Percentiles rank a stretch among this genome's conserved stretches.
phyloP scores from a whole-genome alignment of 2,113 vertebrate genomes.

The Proteles cristata region DNA sequence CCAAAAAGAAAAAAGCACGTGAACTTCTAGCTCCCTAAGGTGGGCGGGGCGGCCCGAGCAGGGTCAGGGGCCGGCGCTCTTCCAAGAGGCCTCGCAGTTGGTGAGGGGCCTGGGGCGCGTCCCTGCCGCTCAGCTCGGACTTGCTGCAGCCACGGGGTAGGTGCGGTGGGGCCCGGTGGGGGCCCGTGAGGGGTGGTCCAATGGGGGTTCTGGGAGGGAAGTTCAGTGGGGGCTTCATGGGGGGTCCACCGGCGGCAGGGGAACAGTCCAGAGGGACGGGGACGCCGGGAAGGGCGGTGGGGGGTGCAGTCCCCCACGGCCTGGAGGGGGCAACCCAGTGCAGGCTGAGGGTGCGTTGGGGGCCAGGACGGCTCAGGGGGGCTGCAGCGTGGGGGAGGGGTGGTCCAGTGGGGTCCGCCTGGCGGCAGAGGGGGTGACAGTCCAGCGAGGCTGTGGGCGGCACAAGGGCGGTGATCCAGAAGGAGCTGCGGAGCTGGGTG shows the following conservation, averaged over 20 bases:
- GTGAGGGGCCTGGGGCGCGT: background rate
- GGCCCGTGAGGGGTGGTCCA: background rate
- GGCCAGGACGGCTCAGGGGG: no score
- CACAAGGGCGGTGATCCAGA: no score
- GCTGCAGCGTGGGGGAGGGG: no score
- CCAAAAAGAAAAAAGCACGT: background rate
- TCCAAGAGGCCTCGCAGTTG: background rate
- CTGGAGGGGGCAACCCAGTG: background rate
- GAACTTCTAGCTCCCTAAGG: background rate
- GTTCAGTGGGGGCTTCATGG: background rate
- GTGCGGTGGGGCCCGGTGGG: background rate
- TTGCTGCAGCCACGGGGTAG: background rate
- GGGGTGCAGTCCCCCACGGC: no score
- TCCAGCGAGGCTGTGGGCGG: no score
- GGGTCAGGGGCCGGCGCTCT: background rate
- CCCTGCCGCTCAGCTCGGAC: no score
- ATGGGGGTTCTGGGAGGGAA: background rate
- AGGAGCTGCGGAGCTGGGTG: no score
- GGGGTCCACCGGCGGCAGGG: background rate
- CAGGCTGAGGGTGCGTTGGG: no score
- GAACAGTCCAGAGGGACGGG: background rate
- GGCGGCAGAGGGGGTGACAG: no score
- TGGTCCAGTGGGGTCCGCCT: no score
- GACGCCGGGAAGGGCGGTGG: no score
- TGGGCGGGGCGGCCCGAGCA: background rate